Conservation (phyloP, 2,113 vertebrate genomes). For the Vidua macroura region DNA sequence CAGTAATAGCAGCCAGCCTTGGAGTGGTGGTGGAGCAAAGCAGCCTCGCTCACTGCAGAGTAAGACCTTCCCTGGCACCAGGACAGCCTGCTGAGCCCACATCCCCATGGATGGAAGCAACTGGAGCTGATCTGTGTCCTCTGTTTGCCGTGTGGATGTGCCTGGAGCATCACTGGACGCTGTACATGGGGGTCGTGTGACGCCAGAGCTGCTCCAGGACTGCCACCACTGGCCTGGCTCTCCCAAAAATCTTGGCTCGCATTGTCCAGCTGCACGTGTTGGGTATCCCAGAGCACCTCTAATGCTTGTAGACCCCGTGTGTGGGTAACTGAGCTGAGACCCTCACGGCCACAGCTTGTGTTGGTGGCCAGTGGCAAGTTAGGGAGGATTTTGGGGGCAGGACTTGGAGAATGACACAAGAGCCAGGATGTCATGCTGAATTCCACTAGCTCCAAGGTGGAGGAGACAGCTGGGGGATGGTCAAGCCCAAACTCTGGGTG, state of each 20-base stretch:
- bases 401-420: not conserved
- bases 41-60: not conserved
- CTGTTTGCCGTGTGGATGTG: not conserved
- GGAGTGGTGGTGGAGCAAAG: not conserved
- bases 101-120: not conserved
- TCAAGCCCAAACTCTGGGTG: not conserved
- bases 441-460: not conserved
- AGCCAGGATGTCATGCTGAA: accelerated
- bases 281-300: not conserved
- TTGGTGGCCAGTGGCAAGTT: not conserved
- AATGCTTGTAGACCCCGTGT: not conserved
- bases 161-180: not conserved
- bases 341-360: not conserved
- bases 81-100: not conserved
- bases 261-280: not conserved
- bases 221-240: not conserved
- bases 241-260: not conserved
- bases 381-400: not conserved
- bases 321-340: not conserved
- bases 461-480: not conserved
- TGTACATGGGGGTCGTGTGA: not conserved
- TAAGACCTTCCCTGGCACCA: not conserved
- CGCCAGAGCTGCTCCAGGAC: not conserved
- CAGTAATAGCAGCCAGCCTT: not conserved
- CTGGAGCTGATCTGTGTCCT: not conserved